Base-by-base conservation (phyloP, 2,888 invertebrate genomes). In the Formica aserva region DNA sequence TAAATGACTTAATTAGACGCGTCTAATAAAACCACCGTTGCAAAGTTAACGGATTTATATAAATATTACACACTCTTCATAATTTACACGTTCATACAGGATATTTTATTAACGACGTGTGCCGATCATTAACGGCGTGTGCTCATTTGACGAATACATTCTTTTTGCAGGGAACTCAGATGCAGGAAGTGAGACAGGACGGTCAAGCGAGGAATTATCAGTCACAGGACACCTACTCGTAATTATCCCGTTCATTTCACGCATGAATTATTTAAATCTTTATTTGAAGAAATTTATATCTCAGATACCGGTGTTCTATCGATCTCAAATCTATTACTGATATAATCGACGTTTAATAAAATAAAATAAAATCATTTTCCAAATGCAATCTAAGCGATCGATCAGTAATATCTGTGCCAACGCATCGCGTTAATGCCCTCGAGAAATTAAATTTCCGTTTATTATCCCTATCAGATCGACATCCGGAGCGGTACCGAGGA, bases 171-270 rank as follows among this genome's bases (percentile, higher is more conserved):
- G 93, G 91, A 81, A 90, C 85, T 88, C 92, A 93, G 78, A 90
- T 92, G 90, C 94, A 92, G 84, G 94, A 94, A 87, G 88, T 85
- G 81, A 91, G 93, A 86, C 92, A 92, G 77, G 94, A 94, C 83
- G 89, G 85, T 81, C 92, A 92, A 88, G 74, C 90, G 65, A 92
- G 92, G 84, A 92, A 88, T 66, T 92, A 92, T 81, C 93, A 92
- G 66, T 66, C 90, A n/a, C 92, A 93, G 75, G 94, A 94, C 85
- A 89, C 90, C 76, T 92, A 92, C 85, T 91, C 92, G 94, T 94
- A 90, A 94, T 92, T 94, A 83, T 86, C 75, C 66, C 41, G 65
- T 38, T 81, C 26, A 29, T 55, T 77, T 45, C 11, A 45, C 69
- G 71, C 57, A 22, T 32, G 22, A 38, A 35, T 71, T 60, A 71